A percentile compares a stretch with the other conserved stretches of the same genome.
These are phyloP conservation scores for Epinotia ramella DNA, from an alignment of 2,888 invertebrate genomes.

Conservation along the genomic window DNA sequence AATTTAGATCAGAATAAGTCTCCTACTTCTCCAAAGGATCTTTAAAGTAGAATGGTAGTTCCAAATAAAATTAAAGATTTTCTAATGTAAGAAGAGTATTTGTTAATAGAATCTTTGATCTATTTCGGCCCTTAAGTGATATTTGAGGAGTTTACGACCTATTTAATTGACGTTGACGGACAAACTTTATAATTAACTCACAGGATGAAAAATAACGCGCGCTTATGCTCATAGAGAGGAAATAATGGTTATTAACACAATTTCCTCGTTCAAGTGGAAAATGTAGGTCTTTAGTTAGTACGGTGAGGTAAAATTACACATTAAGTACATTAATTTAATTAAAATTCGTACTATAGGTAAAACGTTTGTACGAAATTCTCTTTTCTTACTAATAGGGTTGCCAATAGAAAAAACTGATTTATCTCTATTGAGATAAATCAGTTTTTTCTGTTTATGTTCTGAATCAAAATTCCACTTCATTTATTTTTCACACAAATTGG, in stretches of 20 bases:
- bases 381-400: too few species aligned
- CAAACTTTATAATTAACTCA: conserved; percentile 21
- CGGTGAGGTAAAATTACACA: neutral
- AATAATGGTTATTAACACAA: neutral
- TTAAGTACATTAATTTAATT: neutral
- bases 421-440: too few species aligned
- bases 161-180: conserved; percentile 19
- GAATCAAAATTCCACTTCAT: too few species aligned
- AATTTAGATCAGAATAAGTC: neutral
- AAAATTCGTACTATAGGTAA: neutral
- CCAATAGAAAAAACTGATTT: too few species aligned
- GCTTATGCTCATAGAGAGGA: conserved; percentile 9
- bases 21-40: neutral
- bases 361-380: neutral
- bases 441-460: too few species aligned
- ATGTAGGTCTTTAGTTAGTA: too few species aligned
- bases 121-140: neutral
- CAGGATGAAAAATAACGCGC: conserved; percentile 5
- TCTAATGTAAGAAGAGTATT: neutral
- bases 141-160: neutral
- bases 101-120: conserved; percentile 4
- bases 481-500: too few species aligned
- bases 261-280: neutral
- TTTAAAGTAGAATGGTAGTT: too few species aligned
- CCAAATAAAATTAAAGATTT: too few species aligned